Base-by-base conservation (phyloP, 1,140 invertebrate genomes). In the Calosoma granatense region DNA sequence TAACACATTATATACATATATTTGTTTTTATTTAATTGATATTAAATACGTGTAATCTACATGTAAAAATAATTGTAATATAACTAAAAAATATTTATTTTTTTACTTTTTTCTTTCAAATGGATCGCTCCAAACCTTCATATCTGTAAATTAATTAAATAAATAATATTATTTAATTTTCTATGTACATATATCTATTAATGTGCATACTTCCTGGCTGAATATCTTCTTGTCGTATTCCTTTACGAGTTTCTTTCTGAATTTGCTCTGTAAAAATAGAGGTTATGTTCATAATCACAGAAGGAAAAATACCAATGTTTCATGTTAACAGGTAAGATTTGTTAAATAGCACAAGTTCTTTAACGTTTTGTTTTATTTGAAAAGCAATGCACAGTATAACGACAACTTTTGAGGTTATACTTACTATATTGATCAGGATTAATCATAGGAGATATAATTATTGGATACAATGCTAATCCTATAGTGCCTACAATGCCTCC, bases 81-180 rank as follows among this genome's bases (percentile, higher is more conserved):
- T 54, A 21, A 22, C 12, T 56, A 21, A 26, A 11, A 58, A 20
- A 9, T 30, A 53, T 59, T 56, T 12, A 22, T 19, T 57, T 51
- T 26, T 54, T 9, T 22, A 21, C 54, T 78, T 75, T 63, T 80
- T 81, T 52, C 77, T 71, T 36, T 74, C 77, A 74, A 86, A 86
- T 51, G 83, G 83, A 75, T 85, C 81, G 43, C 75, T 72, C 83
- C 83, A 85, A 15, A 84, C 78, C 72, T 83, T 85, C 83, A 85
- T 85, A 72, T 82, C 82, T 85, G 71, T 63, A 80, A 81, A n/a
- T n/a, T n/a, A n/a, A n/a, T 64, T 56, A 63, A 65, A 65, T 55
- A 61, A 54, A 56, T 58, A n/a, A n/a, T n/a, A n/a, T n/a, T 51
- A 51, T 58, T 51, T 56, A 36, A 22, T 36, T 57, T 51, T 54